Evolutionary conservation across 2,113 vertebrate genomes (phyloP).

Genomic region (Ochotona princeps): DNA sequence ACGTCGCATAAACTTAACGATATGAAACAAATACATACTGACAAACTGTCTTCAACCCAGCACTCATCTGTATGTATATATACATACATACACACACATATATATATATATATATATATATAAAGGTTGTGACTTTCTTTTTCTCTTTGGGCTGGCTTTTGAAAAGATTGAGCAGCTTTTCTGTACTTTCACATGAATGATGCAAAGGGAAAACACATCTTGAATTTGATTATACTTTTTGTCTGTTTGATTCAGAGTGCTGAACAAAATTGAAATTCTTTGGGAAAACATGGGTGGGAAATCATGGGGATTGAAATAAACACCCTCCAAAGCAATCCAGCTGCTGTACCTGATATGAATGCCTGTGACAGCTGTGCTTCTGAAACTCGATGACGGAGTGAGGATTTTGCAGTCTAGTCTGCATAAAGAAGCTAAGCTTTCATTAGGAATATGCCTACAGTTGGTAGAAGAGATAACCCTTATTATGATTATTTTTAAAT

Average conservation of each 20-base stretch:
- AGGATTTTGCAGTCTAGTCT: not conserved
- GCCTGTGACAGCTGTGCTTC: conserved; percentile 11
- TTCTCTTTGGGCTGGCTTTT: conserved; percentile 8
- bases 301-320: conserved; percentile 71
- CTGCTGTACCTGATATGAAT: conserved; percentile 64
- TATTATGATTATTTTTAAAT: not conserved
- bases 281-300: conserved; percentile 67
- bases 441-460: not conserved
- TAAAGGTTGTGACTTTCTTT: conserved; percentile 17
- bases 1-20: conserved; percentile 34
- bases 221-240: conserved; percentile 76
- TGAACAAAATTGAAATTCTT: conserved; percentile 73
- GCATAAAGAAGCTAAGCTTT: not conserved
- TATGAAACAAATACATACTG: conserved; percentile 43
- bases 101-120: conserved; percentile 30
- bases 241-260: conserved; percentile 64
- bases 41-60: conserved; percentile 51
- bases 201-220: conserved; percentile 25
- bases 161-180: not conserved
- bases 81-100: too few relatives aligned
- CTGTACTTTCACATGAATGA: conserved; percentile 51
- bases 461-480: not conserved
- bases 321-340: conserved; percentile 63
- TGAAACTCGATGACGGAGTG: not conserved
- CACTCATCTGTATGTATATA: not conserved